phyloP scores from a whole-genome alignment of 2,797 vertebrate species.

The Pipistrellus pygmaeus region DNA sequence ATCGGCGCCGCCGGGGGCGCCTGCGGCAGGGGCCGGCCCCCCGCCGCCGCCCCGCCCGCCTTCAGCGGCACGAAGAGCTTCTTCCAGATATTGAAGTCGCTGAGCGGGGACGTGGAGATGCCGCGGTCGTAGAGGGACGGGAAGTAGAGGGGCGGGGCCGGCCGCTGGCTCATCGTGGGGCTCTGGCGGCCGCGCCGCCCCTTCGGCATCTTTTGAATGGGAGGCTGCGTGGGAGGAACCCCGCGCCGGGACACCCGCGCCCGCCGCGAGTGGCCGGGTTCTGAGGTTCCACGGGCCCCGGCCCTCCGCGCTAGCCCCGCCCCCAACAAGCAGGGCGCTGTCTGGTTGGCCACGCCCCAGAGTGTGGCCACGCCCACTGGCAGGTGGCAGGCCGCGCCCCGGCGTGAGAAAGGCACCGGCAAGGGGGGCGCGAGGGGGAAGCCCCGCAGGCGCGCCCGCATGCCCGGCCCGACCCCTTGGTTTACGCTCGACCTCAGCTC shows the following conservation, averaged over 20 bases:
- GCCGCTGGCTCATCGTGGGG: constrained; percentile 83
- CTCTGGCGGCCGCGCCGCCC: constrained; percentile 74
- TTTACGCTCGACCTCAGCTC: accelerated
- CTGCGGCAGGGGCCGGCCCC: constrained; percentile 62
- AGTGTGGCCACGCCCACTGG: not conserved
- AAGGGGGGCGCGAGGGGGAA: accelerated
- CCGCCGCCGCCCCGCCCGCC: constrained; percentile 36
- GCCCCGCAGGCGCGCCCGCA: accelerated
- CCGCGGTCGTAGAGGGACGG: constrained; percentile 85
- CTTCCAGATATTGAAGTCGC: constrained; percentile 76
- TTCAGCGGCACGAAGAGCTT: constrained; percentile 74
- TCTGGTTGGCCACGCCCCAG: not conserved
- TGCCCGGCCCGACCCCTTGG: accelerated
- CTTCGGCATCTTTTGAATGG: constrained; percentile 75
- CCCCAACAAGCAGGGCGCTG: not conserved
- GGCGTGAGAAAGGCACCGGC: accelerated
- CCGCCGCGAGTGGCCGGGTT: constrained; percentile 3
- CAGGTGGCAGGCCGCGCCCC: accelerated
- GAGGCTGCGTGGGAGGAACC: constrained; percentile 78
- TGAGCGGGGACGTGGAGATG: constrained; percentile 69
- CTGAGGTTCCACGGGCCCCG: constrained; percentile 67
- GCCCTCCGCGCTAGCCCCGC: constrained; percentile 19
- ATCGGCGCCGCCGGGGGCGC: constrained; percentile 16
- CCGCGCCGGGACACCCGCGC: constrained; percentile 71
- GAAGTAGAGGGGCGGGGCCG: constrained; percentile 83